A percentile compares a stretch with the other conserved stretches of the same genome.
phyloP scores from a whole-genome alignment of 2,888 invertebrate species.

The Chrysomela aeneicollis region DNA sequence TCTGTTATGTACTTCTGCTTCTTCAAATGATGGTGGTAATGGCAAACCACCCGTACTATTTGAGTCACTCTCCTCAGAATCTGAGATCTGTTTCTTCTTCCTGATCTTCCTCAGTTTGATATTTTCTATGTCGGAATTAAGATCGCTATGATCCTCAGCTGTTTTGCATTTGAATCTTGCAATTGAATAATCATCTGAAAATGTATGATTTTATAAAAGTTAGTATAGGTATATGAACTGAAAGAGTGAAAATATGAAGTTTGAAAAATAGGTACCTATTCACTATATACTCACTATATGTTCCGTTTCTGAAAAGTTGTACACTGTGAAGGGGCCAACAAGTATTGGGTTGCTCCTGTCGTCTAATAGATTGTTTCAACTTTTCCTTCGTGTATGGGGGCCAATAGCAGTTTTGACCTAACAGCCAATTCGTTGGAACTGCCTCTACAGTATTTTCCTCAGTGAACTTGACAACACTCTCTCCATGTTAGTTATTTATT shows the following conservation, averaged over 20 bases:
- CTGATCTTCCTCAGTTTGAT: conserved; percentile 8
- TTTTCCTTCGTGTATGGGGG: conserved; percentile 18
- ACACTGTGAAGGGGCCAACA: conserved; percentile 23
- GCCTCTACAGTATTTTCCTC: conserved; percentile 17
- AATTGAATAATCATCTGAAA: conserved; percentile 9
- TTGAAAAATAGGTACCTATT: conserved; percentile 2
- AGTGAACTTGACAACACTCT: conserved; percentile 14
- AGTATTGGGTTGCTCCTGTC: conserved; percentile 20
- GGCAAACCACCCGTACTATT: conserved; percentile 3
- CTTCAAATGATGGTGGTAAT: conserved; percentile 3
- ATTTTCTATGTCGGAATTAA: conserved; percentile 8
- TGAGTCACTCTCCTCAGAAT: not conserved
- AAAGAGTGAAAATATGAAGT: conserved; percentile 5
- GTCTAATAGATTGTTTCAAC: conserved; percentile 15
- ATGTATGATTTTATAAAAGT: not conserved
- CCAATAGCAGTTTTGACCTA: conserved; percentile 24
- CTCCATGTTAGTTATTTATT: not conserved
- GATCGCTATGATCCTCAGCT: conserved; percentile 5
- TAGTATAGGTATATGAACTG: too few species aligned
- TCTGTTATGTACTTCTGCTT: not conserved
- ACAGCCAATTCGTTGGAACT: conserved; percentile 22
- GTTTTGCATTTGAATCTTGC: conserved; percentile 6
- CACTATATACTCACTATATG: conserved; percentile 22
- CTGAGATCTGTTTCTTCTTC: conserved; percentile 7
- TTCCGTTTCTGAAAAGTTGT: conserved; percentile 17